Conservation (phyloP, 2,113 vertebrate species). For the Tapirus terrestris region DNA sequence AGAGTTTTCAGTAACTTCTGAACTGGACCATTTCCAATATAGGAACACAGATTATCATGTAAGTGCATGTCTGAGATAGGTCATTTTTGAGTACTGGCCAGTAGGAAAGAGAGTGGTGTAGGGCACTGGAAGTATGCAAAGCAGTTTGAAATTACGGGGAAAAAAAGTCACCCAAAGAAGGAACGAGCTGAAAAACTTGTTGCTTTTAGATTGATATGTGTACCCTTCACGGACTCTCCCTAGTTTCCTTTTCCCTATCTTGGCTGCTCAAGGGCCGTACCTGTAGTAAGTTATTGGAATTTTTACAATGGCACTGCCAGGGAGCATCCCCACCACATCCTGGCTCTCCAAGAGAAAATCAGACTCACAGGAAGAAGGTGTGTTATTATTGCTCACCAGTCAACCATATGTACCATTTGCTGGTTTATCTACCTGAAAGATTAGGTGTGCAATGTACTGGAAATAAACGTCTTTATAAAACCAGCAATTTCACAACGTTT, state of each 20-base stretch:
- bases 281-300: neutral
- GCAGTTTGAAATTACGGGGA: neutral
- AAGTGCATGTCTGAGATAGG: neutral
- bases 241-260: neutral
- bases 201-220: neutral
- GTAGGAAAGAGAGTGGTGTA: neutral
- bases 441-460: neutral
- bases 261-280: neutral
- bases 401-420: neutral
- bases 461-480: slow-evolving; percentile 60
- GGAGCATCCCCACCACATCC: neutral
- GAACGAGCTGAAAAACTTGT: neutral
- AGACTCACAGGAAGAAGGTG: neutral
- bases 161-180: neutral
- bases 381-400: slow-evolving; percentile 12
- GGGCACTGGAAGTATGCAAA: neutral
- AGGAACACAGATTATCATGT: neutral
- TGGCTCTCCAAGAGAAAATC: neutral
- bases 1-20: neutral
- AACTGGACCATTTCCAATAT: neutral
- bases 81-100: neutral
- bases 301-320: neutral
- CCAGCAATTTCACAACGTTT: slow-evolving; percentile 27
- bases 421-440: slow-evolving; percentile 38
- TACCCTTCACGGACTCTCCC: neutral